Conservation (phyloP, 2,113 vertebrate genomes). For the Sciurus niger region DNA sequence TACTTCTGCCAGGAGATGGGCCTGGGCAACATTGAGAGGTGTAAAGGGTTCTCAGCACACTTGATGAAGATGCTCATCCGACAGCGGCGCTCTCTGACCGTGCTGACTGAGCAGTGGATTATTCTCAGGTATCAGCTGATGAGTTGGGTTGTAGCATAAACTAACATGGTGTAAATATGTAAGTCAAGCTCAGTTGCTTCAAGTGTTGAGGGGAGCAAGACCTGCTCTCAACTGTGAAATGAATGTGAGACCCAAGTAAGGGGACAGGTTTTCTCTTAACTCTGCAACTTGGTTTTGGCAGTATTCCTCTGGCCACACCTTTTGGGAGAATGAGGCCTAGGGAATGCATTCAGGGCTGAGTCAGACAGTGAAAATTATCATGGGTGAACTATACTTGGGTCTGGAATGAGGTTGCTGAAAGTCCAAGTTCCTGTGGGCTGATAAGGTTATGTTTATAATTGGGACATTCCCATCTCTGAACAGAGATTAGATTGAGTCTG, state of each 20-base stretch:
- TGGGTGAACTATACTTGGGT: not conserved
- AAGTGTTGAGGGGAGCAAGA: not conserved
- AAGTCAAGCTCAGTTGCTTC: not conserved
- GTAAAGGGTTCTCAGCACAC: conserved; percentile 96
- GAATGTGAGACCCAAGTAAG: not conserved
- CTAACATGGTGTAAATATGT: not conserved
- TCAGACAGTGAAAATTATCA: not conserved
- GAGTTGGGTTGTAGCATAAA: not conserved
- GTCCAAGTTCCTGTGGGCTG: not conserved
- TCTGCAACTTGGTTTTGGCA: not conserved
- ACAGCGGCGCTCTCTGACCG: conserved; percentile 92
- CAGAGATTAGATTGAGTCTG: not conserved
- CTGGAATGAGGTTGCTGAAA: not conserved
- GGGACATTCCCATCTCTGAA: not conserved
- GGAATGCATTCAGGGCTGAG: not conserved
- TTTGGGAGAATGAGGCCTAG: not conserved
- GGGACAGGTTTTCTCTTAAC: not conserved
- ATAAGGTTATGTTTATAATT: not conserved
- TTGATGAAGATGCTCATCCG: conserved; percentile 93
- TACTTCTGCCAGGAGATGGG: conserved; percentile 92
- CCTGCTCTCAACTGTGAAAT: not conserved
- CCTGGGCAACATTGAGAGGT: conserved; percentile 93
- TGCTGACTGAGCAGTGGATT: conserved; percentile 93
- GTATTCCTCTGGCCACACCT: not conserved
- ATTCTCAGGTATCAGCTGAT: conserved; percentile 90